These are phyloP conservation scores for Aplidium turbinatum DNA, from an alignment of 23 tunicate species.

Conservation along the genomic window DNA sequence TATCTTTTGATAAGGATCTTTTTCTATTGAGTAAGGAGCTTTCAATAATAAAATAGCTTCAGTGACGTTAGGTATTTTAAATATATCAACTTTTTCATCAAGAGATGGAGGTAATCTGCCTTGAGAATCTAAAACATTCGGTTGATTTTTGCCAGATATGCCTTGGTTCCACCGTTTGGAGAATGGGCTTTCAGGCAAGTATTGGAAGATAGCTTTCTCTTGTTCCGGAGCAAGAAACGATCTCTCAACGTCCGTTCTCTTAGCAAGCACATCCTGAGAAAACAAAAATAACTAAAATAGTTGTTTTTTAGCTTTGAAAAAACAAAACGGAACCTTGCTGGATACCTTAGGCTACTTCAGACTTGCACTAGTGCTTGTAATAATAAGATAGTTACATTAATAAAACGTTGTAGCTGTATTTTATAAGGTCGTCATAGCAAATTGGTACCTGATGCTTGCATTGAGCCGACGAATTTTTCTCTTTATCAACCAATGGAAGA, in stretches of 20 bases:
- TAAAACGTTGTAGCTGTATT: too few species aligned
- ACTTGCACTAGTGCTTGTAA: too few species aligned
- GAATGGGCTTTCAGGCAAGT: background rate
- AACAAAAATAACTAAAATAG: too few species aligned
- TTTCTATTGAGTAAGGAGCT: background rate
- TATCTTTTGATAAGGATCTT: background rate
- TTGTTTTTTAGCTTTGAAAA: too few species aligned
- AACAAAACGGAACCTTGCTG: too few species aligned
- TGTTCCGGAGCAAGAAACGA: background rate
- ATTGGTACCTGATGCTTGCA: slow-evolving; percentile 2
- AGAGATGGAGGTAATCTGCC: background rate
- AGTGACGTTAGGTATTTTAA: background rate
- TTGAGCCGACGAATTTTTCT: background rate
- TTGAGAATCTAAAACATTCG: background rate
- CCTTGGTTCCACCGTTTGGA: background rate
- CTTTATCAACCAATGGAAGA: background rate
- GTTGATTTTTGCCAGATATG: background rate
- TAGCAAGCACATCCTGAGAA: background rate
- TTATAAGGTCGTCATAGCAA: too few species aligned
- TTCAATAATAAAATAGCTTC: background rate
- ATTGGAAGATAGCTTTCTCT: background rate
- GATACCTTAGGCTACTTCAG: too few species aligned
- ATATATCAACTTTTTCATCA: background rate
- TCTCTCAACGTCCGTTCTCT: background rate
- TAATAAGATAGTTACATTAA: too few species aligned